Evolutionary conservation across 2,888 invertebrate genomes (phyloP), one percentile per base, ranked within the genome.

Genomic region (Neoascia interrupta): DNA sequence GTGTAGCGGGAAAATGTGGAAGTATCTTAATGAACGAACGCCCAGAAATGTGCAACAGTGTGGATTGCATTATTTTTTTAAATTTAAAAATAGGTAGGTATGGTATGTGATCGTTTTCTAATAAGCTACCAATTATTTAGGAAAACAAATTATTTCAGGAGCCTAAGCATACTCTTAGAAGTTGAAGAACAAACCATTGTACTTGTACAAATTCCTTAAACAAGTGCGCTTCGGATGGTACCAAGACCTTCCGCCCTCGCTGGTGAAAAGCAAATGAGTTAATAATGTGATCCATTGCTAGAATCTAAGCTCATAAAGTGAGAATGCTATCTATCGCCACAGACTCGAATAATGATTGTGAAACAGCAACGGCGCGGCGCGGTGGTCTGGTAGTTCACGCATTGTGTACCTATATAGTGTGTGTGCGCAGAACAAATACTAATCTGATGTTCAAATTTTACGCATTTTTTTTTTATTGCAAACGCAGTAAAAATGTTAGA

Each of bases 41-140:
- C 76, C 76, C 72, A 54, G 73, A 79, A 79, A 51, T 73, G 73
- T 61, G 79, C 79, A 73, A 66, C 61, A 36, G 41, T 37, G 2
- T 53, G 23, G 10, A 26, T n/a, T 31, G 31, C 31, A n/a, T n/a
- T n/a, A n/a, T n/a, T n/a, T n/a, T n/a, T n/a, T n/a, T n/a, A n/a
- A n/a, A n/a, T n/a, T n/a, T n/a, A n/a, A n/a, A n/a, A n/a, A n/a
- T n/a, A n/a, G n/a, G n/a, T n/a, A n/a, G n/a, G n/a, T n/a, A n/a
- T n/a, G n/a, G n/a, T n/a, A n/a, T n/a, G n/a, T n/a, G n/a, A n/a
- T n/a, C n/a, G n/a, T n/a, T n/a, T n/a, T n/a, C n/a, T n/a, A n/a
- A n/a, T n/a, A n/a, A n/a, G n/a, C n/a, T n/a, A n/a, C n/a, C n/a
- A n/a, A n/a, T n/a, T n/a, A n/a, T n/a, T n/a, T n/a, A n/a, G n/a